A percentile compares a stretch with the other conserved stretches of the same genome.
Conservation (phyloP, 2,797 vertebrate species). For the Gambusia yucatana region DNA sequence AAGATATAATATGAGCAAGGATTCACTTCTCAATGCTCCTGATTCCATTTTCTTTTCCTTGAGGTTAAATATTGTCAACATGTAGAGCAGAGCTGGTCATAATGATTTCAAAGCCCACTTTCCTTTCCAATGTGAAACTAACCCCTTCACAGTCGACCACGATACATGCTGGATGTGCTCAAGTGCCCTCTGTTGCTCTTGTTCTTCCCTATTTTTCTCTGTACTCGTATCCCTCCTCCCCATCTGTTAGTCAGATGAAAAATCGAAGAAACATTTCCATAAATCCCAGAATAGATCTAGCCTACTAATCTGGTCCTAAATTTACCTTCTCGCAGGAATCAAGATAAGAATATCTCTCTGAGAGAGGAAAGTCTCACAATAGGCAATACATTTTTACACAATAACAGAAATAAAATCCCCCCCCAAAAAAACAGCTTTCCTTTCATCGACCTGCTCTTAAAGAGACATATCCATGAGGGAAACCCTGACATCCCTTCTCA, state of each 20-base stretch:
- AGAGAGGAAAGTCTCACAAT: neutral
- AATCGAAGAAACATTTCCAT: neutral
- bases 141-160: neutral
- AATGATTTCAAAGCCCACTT: neutral
- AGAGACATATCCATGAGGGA: neutral
- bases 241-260: neutral
- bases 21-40: neutral
- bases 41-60: neutral
- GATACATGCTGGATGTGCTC: neutral
- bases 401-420: neutral
- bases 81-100: neutral
- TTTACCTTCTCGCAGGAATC: neutral
- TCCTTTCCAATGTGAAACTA: neutral
- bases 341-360: neutral
- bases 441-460: neutral
- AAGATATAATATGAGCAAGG: neutral
- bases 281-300: slow-evolving; percentile 2
- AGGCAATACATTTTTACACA: neutral
- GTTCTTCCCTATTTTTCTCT: neutral
- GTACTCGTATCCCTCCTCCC: neutral
- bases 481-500: neutral
- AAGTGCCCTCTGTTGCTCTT: neutral
- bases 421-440: neutral
- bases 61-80: neutral
- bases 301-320: neutral